Evolutionary conservation across 1,140 invertebrate species (phyloP).

Genomic region (Drosophila trapezifrons): DNA sequence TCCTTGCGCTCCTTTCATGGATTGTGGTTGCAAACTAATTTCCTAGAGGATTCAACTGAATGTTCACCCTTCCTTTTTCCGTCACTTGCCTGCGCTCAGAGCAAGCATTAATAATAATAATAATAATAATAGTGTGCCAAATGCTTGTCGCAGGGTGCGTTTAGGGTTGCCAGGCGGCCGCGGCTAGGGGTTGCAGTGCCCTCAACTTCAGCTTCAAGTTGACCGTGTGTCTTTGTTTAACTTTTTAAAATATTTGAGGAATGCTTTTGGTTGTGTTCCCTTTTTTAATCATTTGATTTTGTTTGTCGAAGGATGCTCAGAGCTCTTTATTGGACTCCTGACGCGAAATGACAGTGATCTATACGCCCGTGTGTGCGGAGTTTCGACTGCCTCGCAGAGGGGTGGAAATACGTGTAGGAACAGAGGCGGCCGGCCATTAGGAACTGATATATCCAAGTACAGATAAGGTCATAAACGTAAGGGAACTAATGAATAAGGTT

Average conservation of each 20-base stretch:
- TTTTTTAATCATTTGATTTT: constrained; percentile 65
- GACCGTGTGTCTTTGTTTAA: constrained; percentile 52
- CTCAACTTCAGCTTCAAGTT: constrained; percentile 21
- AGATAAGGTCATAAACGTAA: constrained; percentile 8
- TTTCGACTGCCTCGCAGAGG: constrained; percentile 44
- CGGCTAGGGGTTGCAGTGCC: constrained; percentile 32
- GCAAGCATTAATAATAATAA: constrained; percentile 60
- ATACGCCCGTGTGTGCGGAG: constrained; percentile 42
- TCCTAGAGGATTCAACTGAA: neutral
- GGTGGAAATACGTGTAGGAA: constrained; percentile 19
- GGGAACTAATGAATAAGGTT: neutral
- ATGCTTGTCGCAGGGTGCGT: constrained; percentile 27
- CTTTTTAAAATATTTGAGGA: constrained; percentile 71
- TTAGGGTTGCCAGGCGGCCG: constrained; percentile 46
- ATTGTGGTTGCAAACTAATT: neutral
- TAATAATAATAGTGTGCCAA: constrained; percentile 79
- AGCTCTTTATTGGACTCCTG: constrained; percentile 30
- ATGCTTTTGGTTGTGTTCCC: constrained; percentile 55
- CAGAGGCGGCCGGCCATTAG: neutral
- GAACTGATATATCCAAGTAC: neutral
- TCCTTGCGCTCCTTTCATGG: too few relatives aligned
- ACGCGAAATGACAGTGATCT: constrained; percentile 58
- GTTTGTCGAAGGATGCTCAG: constrained; percentile 31
- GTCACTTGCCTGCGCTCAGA: neutral
- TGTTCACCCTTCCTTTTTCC: neutral